Evolutionary conservation across 2,797 vertebrate genomes (phyloP).

Genomic region (Myotis findleyi): DNA sequence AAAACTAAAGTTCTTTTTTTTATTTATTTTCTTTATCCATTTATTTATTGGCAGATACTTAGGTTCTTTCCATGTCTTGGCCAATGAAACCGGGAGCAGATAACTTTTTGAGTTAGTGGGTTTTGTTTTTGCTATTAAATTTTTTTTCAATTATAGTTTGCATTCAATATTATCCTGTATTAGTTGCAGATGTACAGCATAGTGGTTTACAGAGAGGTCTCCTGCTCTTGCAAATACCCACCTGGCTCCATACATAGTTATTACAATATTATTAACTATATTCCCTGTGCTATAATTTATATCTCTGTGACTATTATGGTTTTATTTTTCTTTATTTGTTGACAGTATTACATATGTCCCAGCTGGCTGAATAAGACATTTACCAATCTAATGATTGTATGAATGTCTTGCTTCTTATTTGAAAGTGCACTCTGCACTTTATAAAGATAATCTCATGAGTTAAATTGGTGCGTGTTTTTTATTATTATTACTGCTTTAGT

Average conservation of each 20-base stretch:
- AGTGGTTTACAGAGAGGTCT: neutral
- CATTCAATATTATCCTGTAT: neutral
- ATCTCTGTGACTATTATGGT: neutral
- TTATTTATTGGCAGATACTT: neutral
- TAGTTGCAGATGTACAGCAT: neutral
- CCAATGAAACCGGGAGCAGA: neutral
- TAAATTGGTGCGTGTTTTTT: neutral
- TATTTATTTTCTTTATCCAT: neutral
- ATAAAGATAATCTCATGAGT: neutral
- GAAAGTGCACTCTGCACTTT: neutral
- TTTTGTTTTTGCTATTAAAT: neutral
- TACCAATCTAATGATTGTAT: neutral
- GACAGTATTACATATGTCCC: neutral
- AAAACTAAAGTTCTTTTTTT: neutral
- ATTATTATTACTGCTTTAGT: neutral
- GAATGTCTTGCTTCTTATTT: slow-evolving; percentile 15
- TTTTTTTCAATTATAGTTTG: neutral
- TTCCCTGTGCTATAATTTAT: neutral
- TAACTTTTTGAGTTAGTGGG: neutral
- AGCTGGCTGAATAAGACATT: neutral
- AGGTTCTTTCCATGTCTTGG: neutral
- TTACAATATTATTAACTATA: neutral
- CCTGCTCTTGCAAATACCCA: neutral
- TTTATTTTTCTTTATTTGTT: neutral
- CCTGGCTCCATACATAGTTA: neutral